Evolutionary conservation across 1,140 invertebrate genomes (phyloP).

Genomic region (Drosophila repleta): DNA sequence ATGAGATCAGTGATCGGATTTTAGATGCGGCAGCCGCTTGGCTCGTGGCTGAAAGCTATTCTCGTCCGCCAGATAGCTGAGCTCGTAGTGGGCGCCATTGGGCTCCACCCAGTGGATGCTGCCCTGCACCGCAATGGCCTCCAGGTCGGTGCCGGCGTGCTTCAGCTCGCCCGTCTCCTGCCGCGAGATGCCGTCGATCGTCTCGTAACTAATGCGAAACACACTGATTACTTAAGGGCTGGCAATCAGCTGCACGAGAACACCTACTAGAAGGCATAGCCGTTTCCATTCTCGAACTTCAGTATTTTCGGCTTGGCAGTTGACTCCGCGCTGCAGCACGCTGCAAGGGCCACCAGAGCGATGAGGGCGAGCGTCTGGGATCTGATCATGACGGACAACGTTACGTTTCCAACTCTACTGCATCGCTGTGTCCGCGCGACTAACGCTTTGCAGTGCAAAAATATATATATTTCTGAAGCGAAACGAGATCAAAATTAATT

Average conservation of each 20-base stretch:
- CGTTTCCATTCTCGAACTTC: slow-evolving; percentile 84
- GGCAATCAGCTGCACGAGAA: slow-evolving; percentile 1
- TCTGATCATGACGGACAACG: slow-evolving; percentile 33
- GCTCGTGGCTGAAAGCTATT: slow-evolving; percentile 89
- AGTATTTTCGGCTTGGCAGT: slow-evolving; percentile 83
- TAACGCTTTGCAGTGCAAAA: slow-evolving; percentile 37
- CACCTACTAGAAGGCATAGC: slow-evolving; percentile 84
- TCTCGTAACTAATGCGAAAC: slow-evolving; percentile 85
- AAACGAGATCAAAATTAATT: not conserved
- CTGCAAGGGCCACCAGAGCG: slow-evolving; percentile 12
- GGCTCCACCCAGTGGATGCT: slow-evolving; percentile 87
- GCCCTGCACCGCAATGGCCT: slow-evolving; percentile 86
- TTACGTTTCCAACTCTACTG: slow-evolving; percentile 38
- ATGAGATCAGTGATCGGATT: slow-evolving; percentile 84
- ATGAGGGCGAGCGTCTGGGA: slow-evolving; percentile 20
- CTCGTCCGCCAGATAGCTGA: slow-evolving; percentile 89
- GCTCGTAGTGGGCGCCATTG: slow-evolving; percentile 87
- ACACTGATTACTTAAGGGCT: not conserved
- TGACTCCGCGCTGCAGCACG: not conserved
- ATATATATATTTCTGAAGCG: not conserved
- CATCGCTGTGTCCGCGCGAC: slow-evolving; percentile 35
- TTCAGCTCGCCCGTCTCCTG: slow-evolving; percentile 87
- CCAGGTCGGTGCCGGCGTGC: slow-evolving; percentile 83
- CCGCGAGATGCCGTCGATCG: slow-evolving; percentile 87
- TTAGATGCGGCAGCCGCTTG: slow-evolving; percentile 85